Percentiles rank a stretch among this genome's conserved stretches.
phyloP scores from a whole-genome alignment of 2,888 invertebrate genomes.

The Julus scanicus region DNA sequence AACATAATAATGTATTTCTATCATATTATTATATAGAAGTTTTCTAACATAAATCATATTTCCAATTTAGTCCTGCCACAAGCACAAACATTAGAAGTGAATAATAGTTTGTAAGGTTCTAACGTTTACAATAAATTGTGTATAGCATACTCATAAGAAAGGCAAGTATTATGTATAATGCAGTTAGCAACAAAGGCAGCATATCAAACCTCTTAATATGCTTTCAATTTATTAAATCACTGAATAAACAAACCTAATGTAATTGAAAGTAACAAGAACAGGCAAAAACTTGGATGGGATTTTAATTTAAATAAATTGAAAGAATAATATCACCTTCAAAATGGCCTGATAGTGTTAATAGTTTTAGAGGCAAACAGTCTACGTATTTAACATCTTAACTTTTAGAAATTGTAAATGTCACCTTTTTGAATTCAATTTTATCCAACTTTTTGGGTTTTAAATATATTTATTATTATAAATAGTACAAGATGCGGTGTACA shows the following conservation, averaged over 20 bases:
- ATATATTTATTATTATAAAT: too few relatives aligned
- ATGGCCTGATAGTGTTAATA: too few relatives aligned
- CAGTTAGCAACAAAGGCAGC: not conserved
- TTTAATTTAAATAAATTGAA: not conserved
- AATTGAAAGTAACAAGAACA: not conserved
- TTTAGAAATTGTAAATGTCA: too few relatives aligned
- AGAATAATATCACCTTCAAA: not conserved
- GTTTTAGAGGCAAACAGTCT: too few relatives aligned
- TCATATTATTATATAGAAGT: not conserved
- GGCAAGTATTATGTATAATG: not conserved
- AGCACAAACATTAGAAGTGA: conserved; percentile 3
- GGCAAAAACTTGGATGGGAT: not conserved
- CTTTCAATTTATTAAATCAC: not conserved
- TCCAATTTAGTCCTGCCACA: not conserved
- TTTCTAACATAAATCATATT: not conserved
- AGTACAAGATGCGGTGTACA: not conserved
- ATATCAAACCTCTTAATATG: not conserved
- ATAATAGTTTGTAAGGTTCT: not conserved
- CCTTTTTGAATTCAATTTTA: too few relatives aligned
- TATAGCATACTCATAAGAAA: not conserved
- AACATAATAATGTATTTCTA: too few relatives aligned
- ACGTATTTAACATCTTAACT: too few relatives aligned
- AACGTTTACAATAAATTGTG: conserved; percentile 2
- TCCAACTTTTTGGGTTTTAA: too few relatives aligned
- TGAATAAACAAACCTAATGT: not conserved